These are phyloP conservation scores for Telenomus remus DNA, from an alignment of 1,140 invertebrate genomes.

Conservation along the genomic window DNA sequence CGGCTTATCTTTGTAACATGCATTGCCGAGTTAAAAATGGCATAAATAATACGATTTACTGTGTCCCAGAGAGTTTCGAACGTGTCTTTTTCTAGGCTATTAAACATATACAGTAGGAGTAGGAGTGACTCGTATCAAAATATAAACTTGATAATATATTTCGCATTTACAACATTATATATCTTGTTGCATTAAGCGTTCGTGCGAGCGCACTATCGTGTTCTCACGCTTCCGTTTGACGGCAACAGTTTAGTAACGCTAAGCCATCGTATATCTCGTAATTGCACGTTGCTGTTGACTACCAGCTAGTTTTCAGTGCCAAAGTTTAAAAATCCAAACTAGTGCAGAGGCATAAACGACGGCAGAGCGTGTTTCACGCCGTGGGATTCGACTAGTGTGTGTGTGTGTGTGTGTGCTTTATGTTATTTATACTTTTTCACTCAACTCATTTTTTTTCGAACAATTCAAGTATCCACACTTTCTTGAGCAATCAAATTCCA, in stretches of 20 bases:
- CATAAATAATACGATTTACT: constrained; percentile 44
- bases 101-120: constrained; percentile 44
- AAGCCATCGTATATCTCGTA: constrained; percentile 61
- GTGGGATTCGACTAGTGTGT: constrained; percentile 41
- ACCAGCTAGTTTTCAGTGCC: constrained; percentile 54
- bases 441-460: no score
- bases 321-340: constrained; percentile 50
- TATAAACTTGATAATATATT: constrained; percentile 56
- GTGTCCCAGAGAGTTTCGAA: neutral
- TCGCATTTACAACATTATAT: constrained; percentile 42
- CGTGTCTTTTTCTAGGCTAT: constrained; percentile 33
- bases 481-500: no score
- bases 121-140: constrained; percentile 51
- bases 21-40: constrained; percentile 29
- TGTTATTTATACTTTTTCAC: no score
- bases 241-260: constrained; percentile 56
- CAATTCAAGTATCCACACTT: no score
- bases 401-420: no score
- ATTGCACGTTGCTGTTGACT: constrained; percentile 59
- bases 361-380: constrained; percentile 25
- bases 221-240: constrained; percentile 66
- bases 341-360: constrained; percentile 42
- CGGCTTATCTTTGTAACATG: constrained; percentile 38
- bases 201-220: constrained; percentile 42
- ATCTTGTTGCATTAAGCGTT: constrained; percentile 14